Evolutionary conservation across 1,140 invertebrate genomes (phyloP).

Genomic region (Orius insidiosus): DNA sequence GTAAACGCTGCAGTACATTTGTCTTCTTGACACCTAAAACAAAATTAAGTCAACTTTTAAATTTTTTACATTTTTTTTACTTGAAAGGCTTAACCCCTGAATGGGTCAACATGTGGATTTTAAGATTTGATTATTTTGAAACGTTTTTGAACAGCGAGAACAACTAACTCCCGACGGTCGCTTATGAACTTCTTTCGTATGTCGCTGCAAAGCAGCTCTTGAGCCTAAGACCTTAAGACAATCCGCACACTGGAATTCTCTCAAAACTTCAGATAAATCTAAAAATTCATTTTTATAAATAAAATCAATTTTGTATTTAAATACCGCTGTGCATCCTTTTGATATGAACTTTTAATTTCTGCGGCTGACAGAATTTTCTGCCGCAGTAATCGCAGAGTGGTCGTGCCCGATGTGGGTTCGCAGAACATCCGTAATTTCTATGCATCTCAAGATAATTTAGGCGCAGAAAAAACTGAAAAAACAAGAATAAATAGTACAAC

Average conservation of each 20-base stretch:
- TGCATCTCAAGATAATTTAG: slow-evolving; percentile 65
- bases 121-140: slow-evolving; percentile 63
- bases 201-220: slow-evolving; percentile 48
- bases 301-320: slow-evolving; percentile 22
- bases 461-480: slow-evolving; percentile 47
- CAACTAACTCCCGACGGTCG: slow-evolving; percentile 40
- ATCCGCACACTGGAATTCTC: slow-evolving; percentile 57
- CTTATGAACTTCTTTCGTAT: slow-evolving; percentile 56
- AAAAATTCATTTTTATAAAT: slow-evolving; percentile 14
- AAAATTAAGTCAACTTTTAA: slow-evolving; percentile 13
- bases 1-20: slow-evolving; percentile 53
- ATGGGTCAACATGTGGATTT: slow-evolving; percentile 63
- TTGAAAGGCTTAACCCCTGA: slow-evolving; percentile 62
- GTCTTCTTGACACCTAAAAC: slow-evolving; percentile 40
- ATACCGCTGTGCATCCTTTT: slow-evolving; percentile 73
- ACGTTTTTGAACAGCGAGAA: slow-evolving; percentile 55
- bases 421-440: slow-evolving; percentile 54
- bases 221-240: slow-evolving; percentile 56
- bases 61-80: slow-evolving; percentile 30
- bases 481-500: no score
- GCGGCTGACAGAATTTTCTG: slow-evolving; percentile 63
- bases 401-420: slow-evolving; percentile 51
- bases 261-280: slow-evolving; percentile 54
- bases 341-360: slow-evolving; percentile 73
- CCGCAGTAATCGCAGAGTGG: slow-evolving; percentile 61